A percentile compares a stretch with the other conserved stretches of the same genome.
Evolutionary conservation across 2,888 invertebrate species (phyloP).

Genomic region (Entomobrya proxima): DNA sequence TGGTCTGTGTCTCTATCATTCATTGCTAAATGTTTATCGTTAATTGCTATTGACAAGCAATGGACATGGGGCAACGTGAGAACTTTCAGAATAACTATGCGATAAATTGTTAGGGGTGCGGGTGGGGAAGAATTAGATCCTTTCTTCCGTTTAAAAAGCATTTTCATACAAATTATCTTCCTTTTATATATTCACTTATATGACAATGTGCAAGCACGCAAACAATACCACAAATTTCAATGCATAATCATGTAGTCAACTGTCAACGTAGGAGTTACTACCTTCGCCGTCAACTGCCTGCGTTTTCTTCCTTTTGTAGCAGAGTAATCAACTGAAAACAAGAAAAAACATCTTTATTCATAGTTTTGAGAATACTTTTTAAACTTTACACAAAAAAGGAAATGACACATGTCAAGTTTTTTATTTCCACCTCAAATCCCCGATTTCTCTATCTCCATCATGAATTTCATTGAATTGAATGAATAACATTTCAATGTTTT

Average conservation of each 20-base stretch:
- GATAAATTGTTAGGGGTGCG: too few species aligned
- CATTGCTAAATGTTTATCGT: background rate
- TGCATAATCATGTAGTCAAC: background rate
- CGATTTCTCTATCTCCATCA: background rate
- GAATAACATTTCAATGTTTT: background rate
- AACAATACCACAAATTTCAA: background rate
- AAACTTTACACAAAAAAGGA: background rate
- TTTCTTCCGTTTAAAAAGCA: too few species aligned
- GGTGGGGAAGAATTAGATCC: too few species aligned
- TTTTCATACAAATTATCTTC: too few species aligned
- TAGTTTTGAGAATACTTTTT: background rate
- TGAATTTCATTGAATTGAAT: background rate
- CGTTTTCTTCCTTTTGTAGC: background rate
- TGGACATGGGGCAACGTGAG: too few species aligned
- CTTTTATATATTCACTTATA: background rate
- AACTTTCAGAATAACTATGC: too few species aligned
- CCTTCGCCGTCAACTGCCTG: too few species aligned
- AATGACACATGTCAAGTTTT: slow-evolving; percentile 22
- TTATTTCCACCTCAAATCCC: background rate
- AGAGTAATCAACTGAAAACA: slow-evolving; percentile 12
- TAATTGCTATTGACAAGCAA: background rate
- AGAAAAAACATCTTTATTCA: too few species aligned
- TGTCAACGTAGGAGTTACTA: background rate
- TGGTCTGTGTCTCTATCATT: background rate
- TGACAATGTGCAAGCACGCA: background rate